These are phyloP conservation scores for Drepanosiphum platanoidis DNA, from an alignment of 2,888 invertebrate species.

Conservation along the genomic window DNA sequence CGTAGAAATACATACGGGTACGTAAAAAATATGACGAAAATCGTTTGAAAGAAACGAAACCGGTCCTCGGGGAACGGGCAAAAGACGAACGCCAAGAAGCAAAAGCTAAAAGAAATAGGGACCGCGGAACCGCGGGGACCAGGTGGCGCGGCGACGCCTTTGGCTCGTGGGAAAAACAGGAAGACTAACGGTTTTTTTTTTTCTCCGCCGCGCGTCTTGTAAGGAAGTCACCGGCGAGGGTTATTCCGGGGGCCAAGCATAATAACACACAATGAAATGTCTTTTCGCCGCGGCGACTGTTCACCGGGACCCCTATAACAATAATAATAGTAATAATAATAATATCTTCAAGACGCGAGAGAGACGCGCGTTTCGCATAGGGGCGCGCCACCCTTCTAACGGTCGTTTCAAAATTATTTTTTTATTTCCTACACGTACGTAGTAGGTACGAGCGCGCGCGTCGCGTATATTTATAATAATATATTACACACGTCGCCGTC, in stretches of 20 bases:
- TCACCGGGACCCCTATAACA: constrained; percentile 33
- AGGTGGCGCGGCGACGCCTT: constrained; percentile 48
- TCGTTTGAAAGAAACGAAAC: constrained; percentile 27
- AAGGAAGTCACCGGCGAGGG: constrained; percentile 57
- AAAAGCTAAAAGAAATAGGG: constrained; percentile 52
- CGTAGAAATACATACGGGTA: not conserved
- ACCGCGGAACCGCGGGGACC: constrained; percentile 9
- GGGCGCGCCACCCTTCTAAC: constrained; percentile 60
- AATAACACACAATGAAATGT: constrained; percentile 38
- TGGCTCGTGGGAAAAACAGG: constrained; percentile 56
- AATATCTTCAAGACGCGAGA: constrained; percentile 55
- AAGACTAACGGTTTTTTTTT: constrained; percentile 57
- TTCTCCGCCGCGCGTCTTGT: constrained; percentile 54
- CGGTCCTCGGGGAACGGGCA: constrained; percentile 42
- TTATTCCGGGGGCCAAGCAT: not conserved
- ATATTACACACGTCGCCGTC: not conserved
- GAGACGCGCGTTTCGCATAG: not conserved
- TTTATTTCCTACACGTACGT: not conserved
- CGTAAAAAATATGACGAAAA: not conserved
- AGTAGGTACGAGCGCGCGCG: not conserved
- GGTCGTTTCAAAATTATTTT: constrained; percentile 56
- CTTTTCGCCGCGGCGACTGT: constrained; percentile 50
- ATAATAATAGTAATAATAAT: constrained; percentile 37
- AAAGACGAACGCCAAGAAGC: constrained; percentile 62
- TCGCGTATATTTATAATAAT: too few relatives aligned